A percentile compares a stretch with the other conserved stretches of the same genome.
Evolutionary conservation across 2,113 vertebrate species (phyloP).

Genomic region (Mungos mungo): DNA sequence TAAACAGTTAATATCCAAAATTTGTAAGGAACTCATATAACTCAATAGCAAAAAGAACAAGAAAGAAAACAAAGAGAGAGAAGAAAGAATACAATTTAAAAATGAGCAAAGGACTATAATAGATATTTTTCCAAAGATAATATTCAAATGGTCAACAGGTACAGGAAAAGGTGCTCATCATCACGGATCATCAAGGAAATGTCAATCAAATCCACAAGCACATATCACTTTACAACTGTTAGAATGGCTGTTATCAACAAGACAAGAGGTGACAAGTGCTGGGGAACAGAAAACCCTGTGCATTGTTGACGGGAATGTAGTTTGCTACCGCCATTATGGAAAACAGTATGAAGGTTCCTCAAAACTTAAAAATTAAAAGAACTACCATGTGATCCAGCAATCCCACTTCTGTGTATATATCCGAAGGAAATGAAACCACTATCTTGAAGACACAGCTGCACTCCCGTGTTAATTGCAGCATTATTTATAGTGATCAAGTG

Average conservation of each 20-base stretch:
- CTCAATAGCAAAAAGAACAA: not conserved
- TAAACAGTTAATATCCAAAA: not conserved
- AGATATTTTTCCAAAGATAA: not conserved
- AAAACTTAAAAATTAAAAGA: not conserved
- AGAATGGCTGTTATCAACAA: not conserved
- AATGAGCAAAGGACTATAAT: not conserved
- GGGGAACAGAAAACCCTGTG: not conserved
- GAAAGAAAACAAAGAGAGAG: not conserved
- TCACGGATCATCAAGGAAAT: not conserved
- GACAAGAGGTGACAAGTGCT: not conserved
- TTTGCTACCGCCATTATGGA: not conserved
- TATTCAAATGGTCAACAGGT: not conserved
- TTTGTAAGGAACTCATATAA: not conserved
- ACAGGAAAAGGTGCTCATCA: not conserved
- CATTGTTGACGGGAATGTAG: not conserved
- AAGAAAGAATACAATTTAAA: not conserved
- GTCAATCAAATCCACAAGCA: not conserved
- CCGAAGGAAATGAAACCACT: not conserved
- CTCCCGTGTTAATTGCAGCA: not conserved
- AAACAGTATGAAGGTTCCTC: not conserved
- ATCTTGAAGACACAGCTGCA: not conserved
- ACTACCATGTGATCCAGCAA: not conserved
- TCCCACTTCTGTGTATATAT: not conserved
- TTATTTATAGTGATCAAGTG: not conserved
- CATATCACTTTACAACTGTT: not conserved